Evolutionary conservation across 1,140 invertebrate genomes (phyloP), one percentile per base, ranked within the genome.

Genomic region (Oreohelix idahoensis): DNA sequence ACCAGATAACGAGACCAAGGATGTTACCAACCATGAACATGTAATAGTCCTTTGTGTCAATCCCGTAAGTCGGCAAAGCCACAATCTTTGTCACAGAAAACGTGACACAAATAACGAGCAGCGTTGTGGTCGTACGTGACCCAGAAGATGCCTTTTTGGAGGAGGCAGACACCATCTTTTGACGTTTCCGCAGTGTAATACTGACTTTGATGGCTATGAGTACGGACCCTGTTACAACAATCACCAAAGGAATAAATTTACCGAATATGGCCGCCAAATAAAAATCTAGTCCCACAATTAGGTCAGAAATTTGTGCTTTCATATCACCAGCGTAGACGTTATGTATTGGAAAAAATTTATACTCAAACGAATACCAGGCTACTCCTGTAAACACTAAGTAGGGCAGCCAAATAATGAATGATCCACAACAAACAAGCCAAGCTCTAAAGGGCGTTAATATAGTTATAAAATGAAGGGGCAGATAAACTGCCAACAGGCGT

Each of bases 61-160:
- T 8, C 1, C 0, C 4, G 29, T 45, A 39, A 20, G 71, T 10
- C 11, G 71, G 39, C 36, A 39, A 20, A 11, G 20, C n/a, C 36
- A 73, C n/a, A 45, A 45, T 20, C 38, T 73, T 73, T 1, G 71
- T 73, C 10, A 73, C 71, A 73, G 71, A 10, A 45, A 73, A 73
- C n/a, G 39, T 23, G 1, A 42, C 17, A 73, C 71, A 73, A 1
- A 73, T 36, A 2, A 29, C 11, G 1, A 73, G 71, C 5, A 73
- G 38, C 11, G 71, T 73, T 10, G 36, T 73, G 71, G 71, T 73
- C 11, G 71, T 73, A 29, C 71, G 71, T 42, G 71, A 73, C 23
- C 36, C 36, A 73, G 71, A 73, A 13, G 36, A 29, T n/a, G 13
- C n/a, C 17, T 10, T 10, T 42, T 73, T 73, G 13, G 71, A 26